Evolutionary conservation across 2,888 invertebrate species (phyloP), one percentile per base, ranked within the genome.

Genomic region (Aphidoletes aphidimyza): DNA sequence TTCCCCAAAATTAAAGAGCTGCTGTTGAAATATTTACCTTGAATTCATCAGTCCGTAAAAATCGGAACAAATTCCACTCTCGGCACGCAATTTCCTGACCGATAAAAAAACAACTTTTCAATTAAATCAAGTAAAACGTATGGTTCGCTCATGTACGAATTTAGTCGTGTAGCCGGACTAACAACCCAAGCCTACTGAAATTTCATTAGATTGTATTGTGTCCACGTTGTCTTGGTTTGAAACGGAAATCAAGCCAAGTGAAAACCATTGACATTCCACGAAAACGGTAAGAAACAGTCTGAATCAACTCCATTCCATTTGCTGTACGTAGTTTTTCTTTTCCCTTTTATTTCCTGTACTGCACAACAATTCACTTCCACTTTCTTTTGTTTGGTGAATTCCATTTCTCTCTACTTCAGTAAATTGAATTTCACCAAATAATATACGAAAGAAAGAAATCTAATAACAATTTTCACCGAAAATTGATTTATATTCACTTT

Each of bases 381-480:
- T 26, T 5, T 54, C 47, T 14, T 54, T 22, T 54, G 22, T 22
- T 54, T 14, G 22, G 6, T 22, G 22, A 54, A 54, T 54, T 22
- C 54, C 54, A 1, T 22, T 54, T 54, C 54, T 54, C 9, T 8
- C 14, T 54, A 22, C 19, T 17, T 47, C 19, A 19, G 17, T 54
- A 22, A 54, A 54, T 54, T 54, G 54, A 22, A 54, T 54, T 54
- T 22, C 54, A 54, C 54, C n/a, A n/a, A n/a, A n/a, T n/a, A n/a
- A n/a, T n/a, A 54, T 54, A 22, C 54, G 54, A 54, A 54, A n/a
- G n/a, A n/a, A n/a, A n/a, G n/a, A n/a, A 54, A 54, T 54, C 54
- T 54, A 54, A 54, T 54, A 22, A 54, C 54, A 22, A 54, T 54
- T 54, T 54, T 54, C n/a, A n/a, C 54, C 54, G 22, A 6, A 22